These are phyloP conservation scores for Mallateleia sp. DNA, from an alignment of 2,888 invertebrate species.

Conservation along the genomic window DNA sequence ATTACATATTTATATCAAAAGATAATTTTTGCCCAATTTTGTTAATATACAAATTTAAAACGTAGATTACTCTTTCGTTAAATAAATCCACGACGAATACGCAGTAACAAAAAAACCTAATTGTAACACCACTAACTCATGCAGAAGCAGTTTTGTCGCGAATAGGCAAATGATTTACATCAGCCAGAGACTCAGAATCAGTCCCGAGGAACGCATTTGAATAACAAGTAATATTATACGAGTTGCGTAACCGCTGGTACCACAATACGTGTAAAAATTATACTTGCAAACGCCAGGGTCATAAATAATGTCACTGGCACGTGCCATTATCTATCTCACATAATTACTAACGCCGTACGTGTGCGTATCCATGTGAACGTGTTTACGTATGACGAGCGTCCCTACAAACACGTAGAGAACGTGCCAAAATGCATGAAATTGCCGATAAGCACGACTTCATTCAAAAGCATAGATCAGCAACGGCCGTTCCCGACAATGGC, in stretches of 20 bases:
- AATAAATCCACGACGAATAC: not conserved
- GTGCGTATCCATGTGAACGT: slow-evolving; percentile 36
- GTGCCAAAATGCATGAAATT: slow-evolving; percentile 78
- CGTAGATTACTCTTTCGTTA: not conserved
- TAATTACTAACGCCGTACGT: slow-evolving; percentile 75
- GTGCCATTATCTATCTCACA: slow-evolving; percentile 85
- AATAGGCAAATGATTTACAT: slow-evolving; percentile 73
- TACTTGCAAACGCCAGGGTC: slow-evolving; percentile 86
- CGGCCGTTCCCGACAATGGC: slow-evolving; percentile 71
- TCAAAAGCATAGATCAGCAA: slow-evolving; percentile 71
- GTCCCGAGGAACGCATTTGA: slow-evolving; percentile 84
- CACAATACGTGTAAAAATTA: slow-evolving; percentile 86
- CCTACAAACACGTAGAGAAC: slow-evolving; percentile 65
- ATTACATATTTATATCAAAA: too few species aligned
- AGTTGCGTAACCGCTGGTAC: slow-evolving; percentile 83
- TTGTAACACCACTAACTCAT: slow-evolving; percentile 55
- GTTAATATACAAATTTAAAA: not conserved
- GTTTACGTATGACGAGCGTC: slow-evolving; percentile 47
- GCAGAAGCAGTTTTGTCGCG: slow-evolving; percentile 57
- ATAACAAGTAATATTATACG: slow-evolving; percentile 85
- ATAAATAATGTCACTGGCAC: slow-evolving; percentile 87
- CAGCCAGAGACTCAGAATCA: slow-evolving; percentile 69
- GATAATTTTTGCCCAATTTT: not conserved
- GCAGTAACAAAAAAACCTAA: slow-evolving; percentile 45
- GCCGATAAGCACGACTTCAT: slow-evolving; percentile 77